These are phyloP conservation scores for Diaphora mendica DNA, from an alignment of 2,888 invertebrate genomes.

Conservation along the genomic window DNA sequence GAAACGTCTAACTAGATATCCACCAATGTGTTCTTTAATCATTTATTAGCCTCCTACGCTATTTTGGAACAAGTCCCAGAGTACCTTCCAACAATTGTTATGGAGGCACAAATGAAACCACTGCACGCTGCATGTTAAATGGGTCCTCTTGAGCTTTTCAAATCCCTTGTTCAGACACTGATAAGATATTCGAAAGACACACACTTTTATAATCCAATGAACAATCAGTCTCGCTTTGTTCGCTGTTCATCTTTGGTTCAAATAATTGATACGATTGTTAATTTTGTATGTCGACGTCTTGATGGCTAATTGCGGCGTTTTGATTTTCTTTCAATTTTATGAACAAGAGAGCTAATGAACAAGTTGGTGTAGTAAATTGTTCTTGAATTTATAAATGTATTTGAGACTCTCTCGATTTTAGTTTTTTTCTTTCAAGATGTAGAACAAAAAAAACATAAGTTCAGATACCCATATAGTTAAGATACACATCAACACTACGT, in stretches of 20 bases:
- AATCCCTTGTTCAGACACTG: conserved; percentile 50
- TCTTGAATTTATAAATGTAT: not conserved
- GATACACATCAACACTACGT: not conserved
- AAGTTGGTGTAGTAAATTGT: not conserved
- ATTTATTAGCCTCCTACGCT: conserved; percentile 38
- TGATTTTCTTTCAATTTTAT: conserved; percentile 10
- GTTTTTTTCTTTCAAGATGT: not conserved
- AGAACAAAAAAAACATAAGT: too few relatives aligned
- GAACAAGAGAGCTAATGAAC: conserved; percentile 5
- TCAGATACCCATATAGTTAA: not conserved
- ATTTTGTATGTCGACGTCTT: conserved; percentile 17
- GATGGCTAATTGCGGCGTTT: conserved; percentile 19
- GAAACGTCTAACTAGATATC: conserved; percentile 7
- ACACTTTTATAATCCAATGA: conserved; percentile 37
- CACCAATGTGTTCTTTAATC: conserved; percentile 29
- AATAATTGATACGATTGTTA: conserved; percentile 21
- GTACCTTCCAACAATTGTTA: conserved; percentile 27
- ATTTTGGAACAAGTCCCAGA: conserved; percentile 32
- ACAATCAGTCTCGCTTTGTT: conserved; percentile 41
- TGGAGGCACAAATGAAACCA: conserved; percentile 33
- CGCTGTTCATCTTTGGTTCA: conserved; percentile 15
- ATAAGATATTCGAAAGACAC: conserved; percentile 58
- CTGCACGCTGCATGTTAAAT: conserved; percentile 44
- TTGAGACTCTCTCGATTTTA: not conserved
- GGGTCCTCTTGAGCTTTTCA: conserved; percentile 25